These are phyloP conservation scores for Pterostichus niger DNA, from an alignment of 2,888 invertebrate species.

Conservation along the genomic window DNA sequence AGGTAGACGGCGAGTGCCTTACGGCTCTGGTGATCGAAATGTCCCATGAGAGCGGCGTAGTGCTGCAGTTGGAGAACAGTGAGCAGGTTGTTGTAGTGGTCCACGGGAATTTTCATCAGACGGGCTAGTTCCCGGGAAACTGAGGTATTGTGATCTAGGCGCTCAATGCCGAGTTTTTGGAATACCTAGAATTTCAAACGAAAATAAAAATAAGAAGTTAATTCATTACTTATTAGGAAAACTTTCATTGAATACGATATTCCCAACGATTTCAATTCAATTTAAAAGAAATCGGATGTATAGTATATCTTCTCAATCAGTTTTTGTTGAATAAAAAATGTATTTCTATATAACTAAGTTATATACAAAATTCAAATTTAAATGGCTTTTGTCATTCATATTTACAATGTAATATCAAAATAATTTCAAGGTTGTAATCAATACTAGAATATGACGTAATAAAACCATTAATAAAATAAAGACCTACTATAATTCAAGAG, in stretches of 20 bases:
- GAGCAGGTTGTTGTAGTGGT: conserved; percentile 95
- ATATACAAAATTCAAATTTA: conserved; percentile 5
- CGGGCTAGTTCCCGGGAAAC: conserved; percentile 96
- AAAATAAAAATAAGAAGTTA: no score
- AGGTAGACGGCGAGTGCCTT: conserved; percentile 93
- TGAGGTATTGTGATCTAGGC: conserved; percentile 87
- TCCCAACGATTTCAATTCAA: no score
- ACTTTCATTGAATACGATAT: no score
- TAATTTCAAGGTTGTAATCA: not conserved
- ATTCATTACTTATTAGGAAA: no score
- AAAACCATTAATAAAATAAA: not conserved
- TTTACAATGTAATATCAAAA: not conserved
- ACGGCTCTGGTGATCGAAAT: conserved; percentile 93
- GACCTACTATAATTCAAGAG: no score
- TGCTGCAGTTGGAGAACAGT: conserved; percentile 92
- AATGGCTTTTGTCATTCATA: not conserved
- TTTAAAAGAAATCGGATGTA: no score
- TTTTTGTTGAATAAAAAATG: no score
- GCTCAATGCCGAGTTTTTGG: conserved; percentile 90
- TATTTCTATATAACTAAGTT: not conserved
- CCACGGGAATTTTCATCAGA: conserved; percentile 95
- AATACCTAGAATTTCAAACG: conserved; percentile 80
- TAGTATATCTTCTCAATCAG: no score
- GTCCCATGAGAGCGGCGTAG: conserved; percentile 91
- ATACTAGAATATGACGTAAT: not conserved